Percentiles rank a stretch among this genome's conserved stretches.
phyloP scores from a whole-genome alignment of 1,140 invertebrate genomes.

The Diploscapter pachys region DNA sequence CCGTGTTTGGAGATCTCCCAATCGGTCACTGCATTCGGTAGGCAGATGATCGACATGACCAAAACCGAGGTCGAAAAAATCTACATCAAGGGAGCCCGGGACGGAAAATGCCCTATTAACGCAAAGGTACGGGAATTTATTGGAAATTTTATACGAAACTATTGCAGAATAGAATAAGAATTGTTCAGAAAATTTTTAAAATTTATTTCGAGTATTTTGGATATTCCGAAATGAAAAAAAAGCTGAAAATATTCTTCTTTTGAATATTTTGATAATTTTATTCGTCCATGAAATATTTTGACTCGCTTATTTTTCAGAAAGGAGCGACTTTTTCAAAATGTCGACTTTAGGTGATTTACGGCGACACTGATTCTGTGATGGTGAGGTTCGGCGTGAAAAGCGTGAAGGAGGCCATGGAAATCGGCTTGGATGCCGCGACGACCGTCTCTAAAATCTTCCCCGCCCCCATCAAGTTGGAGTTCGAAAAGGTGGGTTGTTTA shows the following conservation, averaged over 20 bases:
- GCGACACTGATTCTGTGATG: constrained; percentile 99
- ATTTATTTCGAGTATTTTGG: too few relatives aligned
- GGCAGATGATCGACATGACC: constrained; percentile 95
- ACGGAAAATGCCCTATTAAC: constrained; percentile 48
- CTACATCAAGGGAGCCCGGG: constrained; percentile 44
- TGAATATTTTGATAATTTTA: not conserved
- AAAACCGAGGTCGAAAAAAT: constrained; percentile 82
- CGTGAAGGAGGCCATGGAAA: constrained; percentile 87
- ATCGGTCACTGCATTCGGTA: constrained; percentile 95
- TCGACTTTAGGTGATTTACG: constrained; percentile 75
- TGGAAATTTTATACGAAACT: too few relatives aligned
- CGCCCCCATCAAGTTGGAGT: constrained; percentile 95
- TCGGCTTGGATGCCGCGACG: constrained; percentile 88
- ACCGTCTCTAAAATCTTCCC: constrained; percentile 87
- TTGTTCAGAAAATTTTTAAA: too few relatives aligned
- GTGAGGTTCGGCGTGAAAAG: constrained; percentile 92
- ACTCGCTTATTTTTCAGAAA: not conserved
- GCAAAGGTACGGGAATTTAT: constrained; percentile 29
- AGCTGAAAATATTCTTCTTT: not conserved
- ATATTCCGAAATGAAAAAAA: too few relatives aligned
- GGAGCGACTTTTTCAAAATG: not conserved
- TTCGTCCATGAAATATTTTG: not conserved
- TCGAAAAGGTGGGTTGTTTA: constrained; percentile 77
- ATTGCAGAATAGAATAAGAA: too few relatives aligned
- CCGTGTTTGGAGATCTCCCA: constrained; percentile 97